Conservation (phyloP, 1,140 invertebrate genomes). For the Bactericera cockerelli region DNA sequence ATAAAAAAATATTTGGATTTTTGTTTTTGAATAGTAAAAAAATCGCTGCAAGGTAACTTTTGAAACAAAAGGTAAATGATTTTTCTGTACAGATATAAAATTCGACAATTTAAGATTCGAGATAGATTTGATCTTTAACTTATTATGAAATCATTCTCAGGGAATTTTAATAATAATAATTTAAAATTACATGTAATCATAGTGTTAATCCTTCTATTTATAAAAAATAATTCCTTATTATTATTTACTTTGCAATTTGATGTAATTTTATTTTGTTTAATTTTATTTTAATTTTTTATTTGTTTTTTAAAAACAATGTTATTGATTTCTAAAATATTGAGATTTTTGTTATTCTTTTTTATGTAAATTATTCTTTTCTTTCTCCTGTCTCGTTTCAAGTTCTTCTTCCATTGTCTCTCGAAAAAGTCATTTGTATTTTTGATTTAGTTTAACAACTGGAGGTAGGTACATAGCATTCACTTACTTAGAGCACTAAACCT, state of each 20-base stretch:
- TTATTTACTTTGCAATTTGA: not conserved
- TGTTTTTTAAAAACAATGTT: constrained; percentile 8
- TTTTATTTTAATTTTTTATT: constrained; percentile 3
- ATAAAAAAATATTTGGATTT: not conserved
- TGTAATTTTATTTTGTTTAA: constrained; percentile 9
- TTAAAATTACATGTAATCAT: not conserved
- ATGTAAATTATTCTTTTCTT: not conserved
- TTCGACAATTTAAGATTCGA: too few species aligned
- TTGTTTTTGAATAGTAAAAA: not conserved
- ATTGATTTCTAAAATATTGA: not conserved
- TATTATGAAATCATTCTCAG: constrained; percentile 5
- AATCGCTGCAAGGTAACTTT: constrained; percentile 2
- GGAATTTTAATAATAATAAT: not conserved
- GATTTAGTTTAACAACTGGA: too few species aligned
- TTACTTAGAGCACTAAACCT: too few species aligned
- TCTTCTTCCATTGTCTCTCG: too few species aligned
- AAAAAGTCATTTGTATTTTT: too few species aligned
- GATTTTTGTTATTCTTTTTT: not conserved
- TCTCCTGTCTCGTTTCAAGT: too few species aligned
- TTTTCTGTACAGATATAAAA: not conserved
- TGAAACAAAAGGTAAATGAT: not conserved
- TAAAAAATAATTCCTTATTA: not conserved
- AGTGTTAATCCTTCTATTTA: not conserved
- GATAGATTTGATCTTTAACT: too few species aligned
- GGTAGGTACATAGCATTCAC: too few species aligned